Conservation (phyloP, 2,888 invertebrate genomes). For the Tyria jacobaeae region DNA sequence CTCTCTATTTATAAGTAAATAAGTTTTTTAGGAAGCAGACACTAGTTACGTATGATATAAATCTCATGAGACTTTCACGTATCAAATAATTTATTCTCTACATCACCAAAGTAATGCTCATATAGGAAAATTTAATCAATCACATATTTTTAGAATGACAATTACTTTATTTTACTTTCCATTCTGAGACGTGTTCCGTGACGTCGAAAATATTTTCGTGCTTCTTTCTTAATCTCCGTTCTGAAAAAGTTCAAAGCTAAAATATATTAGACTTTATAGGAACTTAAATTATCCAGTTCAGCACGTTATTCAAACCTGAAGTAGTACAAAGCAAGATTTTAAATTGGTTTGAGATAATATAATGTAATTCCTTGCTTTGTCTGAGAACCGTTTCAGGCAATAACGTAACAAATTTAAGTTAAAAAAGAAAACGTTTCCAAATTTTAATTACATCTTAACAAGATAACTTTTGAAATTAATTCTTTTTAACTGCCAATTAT, state of each 20-base stretch:
- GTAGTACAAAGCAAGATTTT: conserved; percentile 10
- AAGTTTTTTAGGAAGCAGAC: neutral
- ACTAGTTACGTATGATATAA: conserved; percentile 15
- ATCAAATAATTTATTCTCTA: conserved; percentile 21
- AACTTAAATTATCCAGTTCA: conserved; percentile 14
- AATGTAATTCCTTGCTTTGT: conserved; percentile 21
- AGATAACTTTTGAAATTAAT: conserved; percentile 44
- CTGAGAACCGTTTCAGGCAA: conserved; percentile 10
- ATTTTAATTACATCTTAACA: conserved; percentile 48
- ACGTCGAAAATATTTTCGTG: neutral
- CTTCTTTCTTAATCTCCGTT: neutral
- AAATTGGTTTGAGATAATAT: conserved; percentile 14
- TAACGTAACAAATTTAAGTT: conserved; percentile 26
- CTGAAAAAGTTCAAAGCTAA: conserved; percentile 1
- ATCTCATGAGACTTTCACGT: conserved; percentile 17
- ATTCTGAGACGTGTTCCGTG: conserved; percentile 5
- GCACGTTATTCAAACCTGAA: conserved; percentile 12
- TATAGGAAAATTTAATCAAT: conserved; percentile 9
- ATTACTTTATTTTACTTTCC: conserved; percentile 9
- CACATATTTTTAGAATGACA: neutral
- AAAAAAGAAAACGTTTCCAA: conserved; percentile 27
- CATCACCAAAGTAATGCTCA: conserved; percentile 10
- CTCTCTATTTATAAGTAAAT: too few relatives aligned
- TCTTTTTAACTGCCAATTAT: conserved; percentile 51
- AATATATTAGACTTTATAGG: conserved; percentile 6